Conservation (phyloP, 2,888 invertebrate species). For the Onthophagus sagittarius region DNA sequence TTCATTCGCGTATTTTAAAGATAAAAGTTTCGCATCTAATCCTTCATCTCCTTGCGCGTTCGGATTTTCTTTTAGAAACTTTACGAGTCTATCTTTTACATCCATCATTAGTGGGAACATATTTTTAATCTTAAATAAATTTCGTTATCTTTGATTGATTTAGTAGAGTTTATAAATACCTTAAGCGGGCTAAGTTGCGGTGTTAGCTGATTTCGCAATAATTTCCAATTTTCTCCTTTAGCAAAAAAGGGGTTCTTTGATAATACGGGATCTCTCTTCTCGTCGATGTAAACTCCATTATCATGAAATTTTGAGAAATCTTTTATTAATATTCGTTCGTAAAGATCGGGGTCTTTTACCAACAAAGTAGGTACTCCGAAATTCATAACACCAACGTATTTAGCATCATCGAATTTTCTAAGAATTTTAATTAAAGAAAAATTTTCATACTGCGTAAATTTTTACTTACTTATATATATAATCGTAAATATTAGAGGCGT, state of each 20-base stretch:
- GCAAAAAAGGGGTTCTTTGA: conserved; percentile 25
- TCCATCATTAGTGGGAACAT: conserved; percentile 17
- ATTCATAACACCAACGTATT: conserved; percentile 26
- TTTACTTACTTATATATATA: conserved; percentile 6
- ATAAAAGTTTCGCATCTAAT: conserved; percentile 28
- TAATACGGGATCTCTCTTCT: conserved; percentile 24
- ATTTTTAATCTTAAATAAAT: conserved; percentile 10
- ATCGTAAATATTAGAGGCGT: conserved; percentile 2
- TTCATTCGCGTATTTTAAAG: conserved; percentile 40
- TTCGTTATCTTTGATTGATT: too few species aligned
- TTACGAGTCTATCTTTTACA: conserved; percentile 5
- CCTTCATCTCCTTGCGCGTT: conserved; percentile 5
- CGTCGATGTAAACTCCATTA: conserved; percentile 23
- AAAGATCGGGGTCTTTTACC: conserved; percentile 24
- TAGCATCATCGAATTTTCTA: background rate
- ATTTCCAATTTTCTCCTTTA: conserved; percentile 28
- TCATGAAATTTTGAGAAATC: conserved; percentile 27
- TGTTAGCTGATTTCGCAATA: conserved; percentile 32
- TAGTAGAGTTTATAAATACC: conserved; percentile 19
- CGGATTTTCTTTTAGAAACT: conserved; percentile 7
- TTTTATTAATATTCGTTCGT: conserved; percentile 23
- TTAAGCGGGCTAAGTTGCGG: conserved; percentile 38
- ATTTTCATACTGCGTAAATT: background rate
- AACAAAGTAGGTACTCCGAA: conserved; percentile 22
- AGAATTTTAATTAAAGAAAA: background rate